Evolutionary conservation across 1,140 invertebrate species (phyloP).

Genomic region (Drosophila ironensis): DNA sequence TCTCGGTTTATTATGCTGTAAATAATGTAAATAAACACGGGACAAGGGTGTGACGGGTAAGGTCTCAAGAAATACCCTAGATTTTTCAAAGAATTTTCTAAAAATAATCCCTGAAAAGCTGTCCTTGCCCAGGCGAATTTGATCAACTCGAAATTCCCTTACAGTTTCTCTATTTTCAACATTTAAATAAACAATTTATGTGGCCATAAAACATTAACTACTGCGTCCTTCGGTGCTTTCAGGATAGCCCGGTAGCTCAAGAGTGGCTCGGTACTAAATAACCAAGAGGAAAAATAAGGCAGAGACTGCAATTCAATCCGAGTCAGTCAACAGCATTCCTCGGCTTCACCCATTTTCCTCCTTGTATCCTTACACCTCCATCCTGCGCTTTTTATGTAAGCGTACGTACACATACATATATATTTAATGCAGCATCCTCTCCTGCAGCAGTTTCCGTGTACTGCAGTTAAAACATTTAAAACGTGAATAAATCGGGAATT

Average conservation of each 20-base stretch:
- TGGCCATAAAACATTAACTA: too few relatives aligned
- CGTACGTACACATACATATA: too few relatives aligned
- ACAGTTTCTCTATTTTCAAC: neutral
- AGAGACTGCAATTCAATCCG: conserved; percentile 24
- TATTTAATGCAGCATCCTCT: conserved; percentile 44
- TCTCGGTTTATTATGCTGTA: conserved; percentile 63
- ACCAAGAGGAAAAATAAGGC: too few relatives aligned
- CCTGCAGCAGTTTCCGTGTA: conserved; percentile 27
- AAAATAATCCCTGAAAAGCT: neutral
- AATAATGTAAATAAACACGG: conserved; percentile 57
- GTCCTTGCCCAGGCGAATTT: too few relatives aligned
- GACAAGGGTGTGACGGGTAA: too few relatives aligned
- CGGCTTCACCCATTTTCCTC: conserved; percentile 14
- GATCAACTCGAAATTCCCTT: too few relatives aligned
- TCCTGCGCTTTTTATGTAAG: conserved; percentile 10
- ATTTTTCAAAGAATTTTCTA: neutral
- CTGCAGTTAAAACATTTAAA: conserved; percentile 63
- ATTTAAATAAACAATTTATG: neutral
- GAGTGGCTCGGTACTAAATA: too few relatives aligned
- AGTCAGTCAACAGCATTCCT: conserved; percentile 32
- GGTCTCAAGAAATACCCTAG: neutral
- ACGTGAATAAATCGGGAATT: conserved; percentile 55
- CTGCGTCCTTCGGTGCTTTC: too few relatives aligned
- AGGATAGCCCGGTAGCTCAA: too few relatives aligned
- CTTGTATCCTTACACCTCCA: conserved; percentile 15